phyloP scores from a whole-genome alignment of 2,113 vertebrate species.

The Drymodes brunneopygia region DNA sequence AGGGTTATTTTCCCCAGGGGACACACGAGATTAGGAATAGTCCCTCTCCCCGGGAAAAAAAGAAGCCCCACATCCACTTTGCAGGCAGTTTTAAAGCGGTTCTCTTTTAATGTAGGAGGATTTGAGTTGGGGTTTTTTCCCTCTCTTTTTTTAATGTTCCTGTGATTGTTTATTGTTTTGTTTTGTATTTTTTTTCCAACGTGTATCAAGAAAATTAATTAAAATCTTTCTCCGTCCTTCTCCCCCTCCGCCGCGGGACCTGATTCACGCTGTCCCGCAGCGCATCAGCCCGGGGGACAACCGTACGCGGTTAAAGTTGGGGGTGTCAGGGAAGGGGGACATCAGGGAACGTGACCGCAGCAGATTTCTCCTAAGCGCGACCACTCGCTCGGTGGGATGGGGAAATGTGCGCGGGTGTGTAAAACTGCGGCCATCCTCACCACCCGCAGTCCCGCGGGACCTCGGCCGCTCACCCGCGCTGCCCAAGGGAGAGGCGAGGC shows the following conservation, averaged over 20 bases:
- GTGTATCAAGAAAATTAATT: not conserved
- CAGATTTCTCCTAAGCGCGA: not conserved
- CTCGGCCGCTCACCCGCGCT: not conserved
- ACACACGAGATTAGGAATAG: not conserved
- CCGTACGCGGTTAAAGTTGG: not conserved
- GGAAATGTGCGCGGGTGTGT: not conserved
- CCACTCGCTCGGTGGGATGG: not conserved
- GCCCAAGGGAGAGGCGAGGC: not conserved
- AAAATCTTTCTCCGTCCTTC: not conserved
- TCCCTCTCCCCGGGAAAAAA: not conserved
- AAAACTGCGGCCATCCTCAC: not conserved
- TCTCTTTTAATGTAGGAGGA: not conserved
- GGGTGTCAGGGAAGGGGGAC: too few species aligned
- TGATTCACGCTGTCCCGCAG: not conserved
- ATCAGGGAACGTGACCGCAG: not conserved
- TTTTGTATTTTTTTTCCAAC: not conserved
- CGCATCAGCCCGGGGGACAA: not conserved
- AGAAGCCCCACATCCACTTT: not conserved
- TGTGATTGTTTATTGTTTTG: not conserved
- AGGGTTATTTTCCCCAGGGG: not conserved
- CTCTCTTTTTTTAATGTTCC: too few species aligned
- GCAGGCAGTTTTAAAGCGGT: not conserved
- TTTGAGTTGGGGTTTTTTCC: not conserved
- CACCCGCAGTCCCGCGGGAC: not conserved
- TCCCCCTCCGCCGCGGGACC: accelerated